These are phyloP conservation scores for Strongylocentrotus purpuratus DNA, from an alignment of 35 echinoderm and acorn worm genomes.

Conservation along the genomic window DNA sequence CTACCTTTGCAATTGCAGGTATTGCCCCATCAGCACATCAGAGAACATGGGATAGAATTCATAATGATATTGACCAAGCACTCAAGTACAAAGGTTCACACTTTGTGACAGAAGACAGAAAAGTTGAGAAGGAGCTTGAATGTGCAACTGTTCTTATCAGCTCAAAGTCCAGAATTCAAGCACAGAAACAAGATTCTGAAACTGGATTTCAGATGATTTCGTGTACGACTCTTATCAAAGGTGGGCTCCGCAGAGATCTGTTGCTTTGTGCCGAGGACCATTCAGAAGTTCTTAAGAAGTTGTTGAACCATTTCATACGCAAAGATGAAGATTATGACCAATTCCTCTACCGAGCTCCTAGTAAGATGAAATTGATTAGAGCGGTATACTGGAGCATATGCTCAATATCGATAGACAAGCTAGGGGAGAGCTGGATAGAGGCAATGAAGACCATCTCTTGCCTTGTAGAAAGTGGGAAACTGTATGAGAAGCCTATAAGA, in stretches of 20 bases:
- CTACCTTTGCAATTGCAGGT: background rate
- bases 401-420: background rate
- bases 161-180: background rate
- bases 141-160: background rate
- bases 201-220: background rate
- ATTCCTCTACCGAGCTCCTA: background rate
- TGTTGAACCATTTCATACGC: background rate
- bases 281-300: background rate
- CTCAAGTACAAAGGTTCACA: background rate
- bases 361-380: background rate
- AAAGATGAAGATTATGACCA: background rate
- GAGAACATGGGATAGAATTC: constrained; percentile 11
- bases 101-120: background rate
- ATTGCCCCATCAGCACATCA: background rate
- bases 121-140: background rate
- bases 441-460: background rate
- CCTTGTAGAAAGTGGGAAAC: background rate
- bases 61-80: background rate
- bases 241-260: background rate
- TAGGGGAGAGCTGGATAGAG: background rate
- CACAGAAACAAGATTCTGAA: background rate
- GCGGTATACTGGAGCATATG: background rate
- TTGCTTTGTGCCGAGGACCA: background rate
- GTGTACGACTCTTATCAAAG: background rate
- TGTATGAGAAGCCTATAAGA: background rate